A percentile compares a stretch with the other conserved stretches of the same genome.
phyloP scores from a whole-genome alignment of 2,113 vertebrate genomes.

The Pithys albifrons region DNA sequence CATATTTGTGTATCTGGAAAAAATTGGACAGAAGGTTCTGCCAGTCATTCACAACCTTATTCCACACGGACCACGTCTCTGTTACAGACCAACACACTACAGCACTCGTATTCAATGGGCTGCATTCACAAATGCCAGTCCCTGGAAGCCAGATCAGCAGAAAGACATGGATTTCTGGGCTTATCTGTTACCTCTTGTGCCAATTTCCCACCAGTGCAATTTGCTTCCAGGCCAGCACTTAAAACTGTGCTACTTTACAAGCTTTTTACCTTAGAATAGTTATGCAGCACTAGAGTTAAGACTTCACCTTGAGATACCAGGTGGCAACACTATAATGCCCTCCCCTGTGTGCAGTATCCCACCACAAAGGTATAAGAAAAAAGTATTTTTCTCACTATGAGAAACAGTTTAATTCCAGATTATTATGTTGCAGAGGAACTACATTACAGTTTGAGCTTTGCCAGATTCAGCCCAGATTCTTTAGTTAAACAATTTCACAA shows the following conservation, averaged over 20 bases:
- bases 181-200: background rate
- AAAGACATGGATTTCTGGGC: background rate
- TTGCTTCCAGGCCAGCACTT: background rate
- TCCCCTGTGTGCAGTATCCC: background rate
- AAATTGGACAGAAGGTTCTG: slow-evolving; percentile 14
- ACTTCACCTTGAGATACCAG: background rate
- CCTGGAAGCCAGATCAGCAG: slow-evolving; percentile 21
- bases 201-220: slow-evolving; percentile 13
- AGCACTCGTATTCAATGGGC: background rate
- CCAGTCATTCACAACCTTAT: slow-evolving; percentile 27
- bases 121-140: slow-evolving; percentile 30
- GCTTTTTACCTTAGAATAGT: background rate
- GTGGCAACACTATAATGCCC: background rate
- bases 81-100: background rate
- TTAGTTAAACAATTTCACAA: background rate
- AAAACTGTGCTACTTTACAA: background rate
- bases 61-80: background rate
- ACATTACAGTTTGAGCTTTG: background rate
- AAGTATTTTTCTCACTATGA: background rate
- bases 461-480: background rate
- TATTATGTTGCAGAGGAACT: background rate
- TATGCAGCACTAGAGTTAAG: background rate
- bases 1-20: slow-evolving; percentile 14
- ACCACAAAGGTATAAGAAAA: background rate
- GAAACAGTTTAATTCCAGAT: background rate